These are phyloP conservation scores for Centropus bengalensis DNA, from an alignment of 2,113 vertebrate genomes.

Conservation along the genomic window DNA sequence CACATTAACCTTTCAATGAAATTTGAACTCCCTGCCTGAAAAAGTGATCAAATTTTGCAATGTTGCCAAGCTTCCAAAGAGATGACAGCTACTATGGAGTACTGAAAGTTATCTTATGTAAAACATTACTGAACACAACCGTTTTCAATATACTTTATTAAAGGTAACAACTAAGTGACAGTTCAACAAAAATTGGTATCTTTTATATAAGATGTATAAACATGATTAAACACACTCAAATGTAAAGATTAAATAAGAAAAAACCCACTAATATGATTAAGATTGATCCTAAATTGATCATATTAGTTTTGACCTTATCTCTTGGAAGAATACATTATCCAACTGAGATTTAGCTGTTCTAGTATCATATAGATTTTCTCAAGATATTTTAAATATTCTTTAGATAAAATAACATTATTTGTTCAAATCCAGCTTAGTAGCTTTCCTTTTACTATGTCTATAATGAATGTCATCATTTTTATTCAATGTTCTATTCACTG, in stretches of 20 bases:
- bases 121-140: not conserved
- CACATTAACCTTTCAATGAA: slow-evolving; percentile 26
- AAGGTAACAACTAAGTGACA: not conserved
- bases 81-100: not conserved
- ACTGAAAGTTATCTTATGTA: slow-evolving; percentile 9
- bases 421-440: not conserved
- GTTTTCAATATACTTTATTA: not conserved
- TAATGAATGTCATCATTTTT: not conserved
- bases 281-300: not conserved
- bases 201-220: not conserved
- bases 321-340: not conserved
- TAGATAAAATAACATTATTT: not conserved
- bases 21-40: slow-evolving; percentile 38
- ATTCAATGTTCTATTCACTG: not conserved
- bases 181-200: not conserved
- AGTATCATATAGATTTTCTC: not conserved
- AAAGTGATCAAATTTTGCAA: slow-evolving; percentile 51
- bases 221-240: not conserved
- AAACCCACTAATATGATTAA: not conserved
- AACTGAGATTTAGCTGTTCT: not conserved
- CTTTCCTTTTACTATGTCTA: not conserved
- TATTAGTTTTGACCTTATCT: not conserved
- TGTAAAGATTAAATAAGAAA: not conserved
- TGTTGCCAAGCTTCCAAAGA: slow-evolving; percentile 38
- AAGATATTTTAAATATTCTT: not conserved